phyloP scores from a whole-genome alignment of 2,113 vertebrate genomes.

The Agapornis roseicollis region DNA sequence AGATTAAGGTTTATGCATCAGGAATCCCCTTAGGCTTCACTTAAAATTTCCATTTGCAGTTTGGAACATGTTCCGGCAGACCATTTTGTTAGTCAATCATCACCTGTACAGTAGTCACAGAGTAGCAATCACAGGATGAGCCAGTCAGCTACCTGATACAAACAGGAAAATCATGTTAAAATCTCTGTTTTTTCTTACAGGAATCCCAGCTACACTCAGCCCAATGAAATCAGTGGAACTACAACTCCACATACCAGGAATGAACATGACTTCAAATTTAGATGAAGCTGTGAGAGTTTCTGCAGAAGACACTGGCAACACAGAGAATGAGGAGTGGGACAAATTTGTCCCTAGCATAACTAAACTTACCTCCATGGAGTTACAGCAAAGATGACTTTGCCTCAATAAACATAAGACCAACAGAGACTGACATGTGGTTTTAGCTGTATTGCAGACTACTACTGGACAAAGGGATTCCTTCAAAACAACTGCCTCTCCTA shows the following conservation, averaged over 20 bases:
- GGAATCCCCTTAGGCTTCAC: neutral
- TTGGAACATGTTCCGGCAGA: neutral
- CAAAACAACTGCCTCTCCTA: neutral
- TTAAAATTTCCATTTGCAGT: neutral
- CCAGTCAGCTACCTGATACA: neutral
- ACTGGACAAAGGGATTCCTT: neutral
- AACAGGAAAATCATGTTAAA: neutral
- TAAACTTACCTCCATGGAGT: conserved; percentile 48
- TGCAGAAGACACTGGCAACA: neutral
- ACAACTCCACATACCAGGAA: conserved; percentile 38
- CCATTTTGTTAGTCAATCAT: neutral
- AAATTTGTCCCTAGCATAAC: neutral
- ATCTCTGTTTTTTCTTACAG: conserved; percentile 11
- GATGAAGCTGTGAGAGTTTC: conserved; percentile 15
- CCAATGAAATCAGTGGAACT: conserved; percentile 35
- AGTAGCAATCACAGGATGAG: neutral
- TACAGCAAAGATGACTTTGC: conserved; percentile 59
- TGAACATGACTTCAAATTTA: conserved; percentile 12
- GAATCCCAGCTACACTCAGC: neutral
- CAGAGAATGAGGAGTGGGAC: conserved; percentile 28
- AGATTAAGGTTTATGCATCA: neutral
- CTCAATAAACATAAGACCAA: neutral
- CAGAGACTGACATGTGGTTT: neutral
- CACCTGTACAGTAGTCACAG: neutral
- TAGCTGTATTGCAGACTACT: neutral